Conservation (phyloP, 1,140 invertebrate species). For the Anastrepha ludens region DNA sequence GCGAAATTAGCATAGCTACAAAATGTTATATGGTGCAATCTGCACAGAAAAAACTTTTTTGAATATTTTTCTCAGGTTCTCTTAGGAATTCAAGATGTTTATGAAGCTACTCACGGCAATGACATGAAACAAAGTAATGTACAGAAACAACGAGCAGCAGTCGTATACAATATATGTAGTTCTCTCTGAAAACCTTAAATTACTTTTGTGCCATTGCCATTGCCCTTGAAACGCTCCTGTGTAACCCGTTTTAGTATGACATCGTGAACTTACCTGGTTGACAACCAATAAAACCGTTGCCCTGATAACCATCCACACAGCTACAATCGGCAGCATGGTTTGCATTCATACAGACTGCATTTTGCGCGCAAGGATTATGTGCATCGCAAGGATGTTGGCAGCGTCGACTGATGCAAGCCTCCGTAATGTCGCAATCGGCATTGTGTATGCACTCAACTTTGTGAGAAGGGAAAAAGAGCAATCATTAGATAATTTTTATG, state of each 20-base stretch:
- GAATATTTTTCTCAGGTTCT: neutral
- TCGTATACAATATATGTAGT: too few relatives aligned
- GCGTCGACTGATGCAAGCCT: conserved; percentile 86
- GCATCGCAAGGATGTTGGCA: conserved; percentile 89
- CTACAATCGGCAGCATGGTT: conserved; percentile 90
- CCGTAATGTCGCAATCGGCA: conserved; percentile 85
- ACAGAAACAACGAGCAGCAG: too few relatives aligned
- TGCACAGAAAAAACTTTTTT: neutral
- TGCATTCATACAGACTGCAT: conserved; percentile 91
- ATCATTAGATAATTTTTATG: neutral
- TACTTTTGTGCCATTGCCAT: neutral
- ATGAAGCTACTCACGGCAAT: neutral
- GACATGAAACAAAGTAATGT: neutral
- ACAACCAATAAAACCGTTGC: conserved; percentile 88
- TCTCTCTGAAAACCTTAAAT: too few relatives aligned
- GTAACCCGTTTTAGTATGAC: neutral
- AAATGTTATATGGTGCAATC: neutral
- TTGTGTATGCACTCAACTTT: conserved; percentile 85
- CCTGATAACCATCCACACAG: conserved; percentile 88
- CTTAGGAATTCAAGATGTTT: too few relatives aligned
- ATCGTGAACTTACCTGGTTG: conserved; percentile 79
- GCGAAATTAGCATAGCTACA: conserved; percentile 32
- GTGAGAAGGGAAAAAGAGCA: neutral
- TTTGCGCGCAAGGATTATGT: conserved; percentile 86
- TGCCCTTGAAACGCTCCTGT: neutral